phyloP scores from a whole-genome alignment of 2,888 invertebrate species.

The Prenolepis imparis region DNA sequence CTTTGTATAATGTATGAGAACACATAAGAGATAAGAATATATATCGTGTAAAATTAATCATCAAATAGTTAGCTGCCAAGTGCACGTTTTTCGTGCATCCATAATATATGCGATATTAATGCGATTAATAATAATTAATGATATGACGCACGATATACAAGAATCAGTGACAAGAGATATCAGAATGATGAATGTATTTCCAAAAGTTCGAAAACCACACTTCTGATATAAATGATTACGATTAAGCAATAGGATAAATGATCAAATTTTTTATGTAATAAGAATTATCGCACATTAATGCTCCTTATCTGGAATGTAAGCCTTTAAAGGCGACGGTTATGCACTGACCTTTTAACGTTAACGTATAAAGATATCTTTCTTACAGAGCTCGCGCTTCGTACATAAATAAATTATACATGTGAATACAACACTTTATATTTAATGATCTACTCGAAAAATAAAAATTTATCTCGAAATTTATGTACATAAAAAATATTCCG shows the following conservation, averaged over 20 bases:
- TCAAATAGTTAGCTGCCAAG: constrained; percentile 3
- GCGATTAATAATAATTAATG: constrained; percentile 38
- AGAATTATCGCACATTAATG: neutral
- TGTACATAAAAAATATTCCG: neutral
- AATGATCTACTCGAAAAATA: neutral
- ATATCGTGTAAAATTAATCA: constrained; percentile 30
- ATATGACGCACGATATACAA: neutral
- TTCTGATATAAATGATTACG: neutral
- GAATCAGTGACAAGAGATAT: constrained; percentile 5
- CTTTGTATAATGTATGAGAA: constrained; percentile 2
- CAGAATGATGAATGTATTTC: neutral
- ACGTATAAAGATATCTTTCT: constrained; percentile 41
- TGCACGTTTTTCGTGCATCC: neutral
- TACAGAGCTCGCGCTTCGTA: neutral
- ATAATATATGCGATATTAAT: neutral
- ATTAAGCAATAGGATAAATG: neutral
- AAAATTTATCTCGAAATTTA: constrained; percentile 15
- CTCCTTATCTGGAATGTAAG: neutral
- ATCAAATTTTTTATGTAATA: constrained; percentile 14
- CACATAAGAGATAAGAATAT: neutral
- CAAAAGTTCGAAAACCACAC: neutral
- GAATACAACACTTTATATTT: constrained; percentile 19
- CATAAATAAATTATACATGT: constrained; percentile 27
- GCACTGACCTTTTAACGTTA: constrained; percentile 35
- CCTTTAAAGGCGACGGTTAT: constrained; percentile 22